Evolutionary conservation across 2,888 invertebrate genomes (phyloP), one percentile per base, ranked within the genome.

Genomic region (Cecidostiba fungosa): DNA sequence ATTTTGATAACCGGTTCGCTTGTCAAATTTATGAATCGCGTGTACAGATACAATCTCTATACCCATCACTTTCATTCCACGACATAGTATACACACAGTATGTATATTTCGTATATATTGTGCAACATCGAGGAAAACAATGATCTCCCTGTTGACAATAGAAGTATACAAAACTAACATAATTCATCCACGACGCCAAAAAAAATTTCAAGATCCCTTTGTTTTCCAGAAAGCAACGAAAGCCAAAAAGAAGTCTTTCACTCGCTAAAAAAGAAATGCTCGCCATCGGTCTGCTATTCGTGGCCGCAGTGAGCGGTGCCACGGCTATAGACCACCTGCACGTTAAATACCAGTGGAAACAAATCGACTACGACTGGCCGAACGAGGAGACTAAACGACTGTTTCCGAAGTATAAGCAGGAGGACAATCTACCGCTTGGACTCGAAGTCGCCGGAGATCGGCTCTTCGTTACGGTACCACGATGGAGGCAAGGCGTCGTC

Each of bases 401-500:
- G 0, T 94, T 92, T 85, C 92, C 94, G 4, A 88, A 89, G 80
- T 92, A 92, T 84, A 90, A 89, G n/a, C 94, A 94, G 90, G 94
- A 94, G 79, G 96, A 96, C 29, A 96, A 96, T 87, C 94, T 97
- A 36, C 97, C 97, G 0, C 95, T 97, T 91, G 97, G 97, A 0
- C 88, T 97, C 88, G 97, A 97, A 92, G 95, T 97, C 16, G 95
- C 95, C 88, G 95, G 94, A 70, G 95, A 96, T 87, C 94, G 96
- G 87, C 92, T 97, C 88, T 97, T 97, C 90, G 93, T 97, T 23
- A 96, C 97, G 0, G 95, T 97, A 79, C 97, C 97, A 1, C 94
- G 97, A 88, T 97, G 97, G 97, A 95, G 95, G 89, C 91, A 93
- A 29, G 97, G 97, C 14, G 96, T 97, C 32, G 96, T 97, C 0